Evolutionary conservation across 1,140 invertebrate genomes (phyloP).

Genomic region (Uloborus diversus): DNA sequence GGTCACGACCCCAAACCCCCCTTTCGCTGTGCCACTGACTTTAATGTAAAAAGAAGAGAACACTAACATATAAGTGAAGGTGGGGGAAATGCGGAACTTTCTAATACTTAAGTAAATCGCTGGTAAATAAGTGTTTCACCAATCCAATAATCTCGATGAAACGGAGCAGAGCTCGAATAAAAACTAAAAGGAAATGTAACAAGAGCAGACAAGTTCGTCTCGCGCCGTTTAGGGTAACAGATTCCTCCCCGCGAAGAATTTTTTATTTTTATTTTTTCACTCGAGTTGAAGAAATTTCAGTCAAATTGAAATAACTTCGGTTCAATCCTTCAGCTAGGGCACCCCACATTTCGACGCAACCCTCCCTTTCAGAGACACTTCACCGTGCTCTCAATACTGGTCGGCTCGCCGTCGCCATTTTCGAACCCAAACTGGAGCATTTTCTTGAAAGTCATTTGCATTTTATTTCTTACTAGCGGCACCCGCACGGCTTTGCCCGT

Average conservation of each 20-base stretch:
- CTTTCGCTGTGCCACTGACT: too few relatives aligned
- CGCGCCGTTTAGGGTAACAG: not conserved
- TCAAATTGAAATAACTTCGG: slow-evolving; percentile 55
- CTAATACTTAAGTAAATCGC: slow-evolving; percentile 50
- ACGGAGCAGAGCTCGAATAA: slow-evolving; percentile 1
- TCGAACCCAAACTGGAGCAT: too few relatives aligned
- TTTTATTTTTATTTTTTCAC: slow-evolving; percentile 10
- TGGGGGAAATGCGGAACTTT: too few relatives aligned
- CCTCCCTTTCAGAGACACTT: not conserved
- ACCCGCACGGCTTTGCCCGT: too few relatives aligned
- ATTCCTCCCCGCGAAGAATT: not conserved
- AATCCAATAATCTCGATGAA: slow-evolving; percentile 43
- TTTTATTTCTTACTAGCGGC: too few relatives aligned
- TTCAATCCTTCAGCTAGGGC: slow-evolving; percentile 44
- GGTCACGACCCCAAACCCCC: too few relatives aligned
- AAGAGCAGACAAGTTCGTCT: slow-evolving; percentile 16
- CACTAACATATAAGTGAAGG: too few relatives aligned
- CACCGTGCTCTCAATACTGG: too few relatives aligned
- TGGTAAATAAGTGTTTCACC: slow-evolving; percentile 53
- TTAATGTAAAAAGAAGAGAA: too few relatives aligned
- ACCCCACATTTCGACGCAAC: too few relatives aligned
- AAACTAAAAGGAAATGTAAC: slow-evolving; percentile 24
- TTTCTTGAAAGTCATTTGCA: too few relatives aligned
- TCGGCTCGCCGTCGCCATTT: too few relatives aligned
- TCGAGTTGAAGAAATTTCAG: slow-evolving; percentile 31